A percentile compares a stretch with the other conserved stretches of the same genome.
phyloP scores from a whole-genome alignment of 2,888 invertebrate species.

The Cantharis lateralis region DNA sequence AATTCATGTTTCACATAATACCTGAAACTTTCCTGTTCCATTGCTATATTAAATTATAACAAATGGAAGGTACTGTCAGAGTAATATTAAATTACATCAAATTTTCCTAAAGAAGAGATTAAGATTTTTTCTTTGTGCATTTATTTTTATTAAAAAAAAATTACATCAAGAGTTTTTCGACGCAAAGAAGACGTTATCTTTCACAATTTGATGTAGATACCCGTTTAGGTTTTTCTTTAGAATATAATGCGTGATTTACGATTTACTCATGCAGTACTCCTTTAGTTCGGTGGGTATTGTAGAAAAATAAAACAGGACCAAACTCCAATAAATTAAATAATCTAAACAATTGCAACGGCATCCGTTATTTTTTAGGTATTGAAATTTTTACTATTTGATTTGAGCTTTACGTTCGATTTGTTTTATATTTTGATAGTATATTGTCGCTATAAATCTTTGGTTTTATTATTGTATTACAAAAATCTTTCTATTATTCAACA shows the following conservation, averaged over 20 bases:
- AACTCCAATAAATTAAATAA: background rate
- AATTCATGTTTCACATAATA: background rate
- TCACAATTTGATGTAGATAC: background rate
- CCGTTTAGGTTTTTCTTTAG: background rate
- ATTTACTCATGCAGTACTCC: background rate
- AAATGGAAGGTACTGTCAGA: background rate
- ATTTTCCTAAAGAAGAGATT: background rate
- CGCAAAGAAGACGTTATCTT: background rate
- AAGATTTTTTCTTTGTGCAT: background rate
- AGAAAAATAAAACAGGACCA: background rate
- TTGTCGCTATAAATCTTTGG: background rate
- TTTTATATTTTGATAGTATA: background rate
- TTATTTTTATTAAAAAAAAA: background rate
- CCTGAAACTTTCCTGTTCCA: background rate
- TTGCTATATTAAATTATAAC: background rate
- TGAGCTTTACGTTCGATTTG: background rate
- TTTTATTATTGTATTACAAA: background rate
- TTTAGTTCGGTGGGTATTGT: background rate
- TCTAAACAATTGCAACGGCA: background rate
- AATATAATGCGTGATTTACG: background rate
- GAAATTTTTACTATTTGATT: background rate
- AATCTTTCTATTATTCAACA: background rate
- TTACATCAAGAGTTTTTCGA: background rate
- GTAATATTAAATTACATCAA: background rate
- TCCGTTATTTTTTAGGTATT: background rate